Percentiles rank a stretch among this genome's conserved stretches.
phyloP scores from a whole-genome alignment of 2,113 vertebrate species.

The Labeo rohita region DNA sequence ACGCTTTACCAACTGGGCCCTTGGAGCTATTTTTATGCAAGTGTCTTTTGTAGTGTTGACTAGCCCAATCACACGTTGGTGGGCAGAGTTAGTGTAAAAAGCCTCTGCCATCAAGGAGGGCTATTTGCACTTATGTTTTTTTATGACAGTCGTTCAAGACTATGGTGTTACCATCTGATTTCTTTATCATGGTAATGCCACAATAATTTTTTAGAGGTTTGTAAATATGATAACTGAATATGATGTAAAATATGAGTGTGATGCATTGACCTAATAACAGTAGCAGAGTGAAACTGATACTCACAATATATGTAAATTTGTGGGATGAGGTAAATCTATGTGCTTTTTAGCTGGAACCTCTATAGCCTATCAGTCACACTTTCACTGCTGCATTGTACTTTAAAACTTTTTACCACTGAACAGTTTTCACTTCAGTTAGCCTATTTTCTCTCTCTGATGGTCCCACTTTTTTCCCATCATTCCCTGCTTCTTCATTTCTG shows the following conservation, averaged over 20 bases:
- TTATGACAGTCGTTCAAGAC: too few relatives aligned
- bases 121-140: too few relatives aligned
- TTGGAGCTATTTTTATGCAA: too few relatives aligned
- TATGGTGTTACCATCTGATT: too few relatives aligned
- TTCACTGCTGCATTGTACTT: constrained; percentile 24
- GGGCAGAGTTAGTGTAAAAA: too few relatives aligned
- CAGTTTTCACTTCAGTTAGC: not conserved
- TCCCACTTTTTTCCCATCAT: not conserved
- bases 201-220: not conserved
- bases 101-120: too few relatives aligned
- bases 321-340: not conserved
- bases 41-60: too few relatives aligned
- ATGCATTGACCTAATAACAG: not conserved
- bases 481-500: not conserved
- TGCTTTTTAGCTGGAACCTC: not conserved
- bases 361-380: constrained; percentile 32
- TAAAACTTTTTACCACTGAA: not conserved
- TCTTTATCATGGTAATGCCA: too few relatives aligned
- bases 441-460: not conserved
- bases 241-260: not conserved
- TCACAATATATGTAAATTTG: not conserved
- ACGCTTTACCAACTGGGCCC: too few relatives aligned
- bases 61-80: too few relatives aligned
- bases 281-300: not conserved
- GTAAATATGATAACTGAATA: not conserved